Conservation (phyloP, 2,797 vertebrate species). For the Phrynocephalus vlangalii region DNA sequence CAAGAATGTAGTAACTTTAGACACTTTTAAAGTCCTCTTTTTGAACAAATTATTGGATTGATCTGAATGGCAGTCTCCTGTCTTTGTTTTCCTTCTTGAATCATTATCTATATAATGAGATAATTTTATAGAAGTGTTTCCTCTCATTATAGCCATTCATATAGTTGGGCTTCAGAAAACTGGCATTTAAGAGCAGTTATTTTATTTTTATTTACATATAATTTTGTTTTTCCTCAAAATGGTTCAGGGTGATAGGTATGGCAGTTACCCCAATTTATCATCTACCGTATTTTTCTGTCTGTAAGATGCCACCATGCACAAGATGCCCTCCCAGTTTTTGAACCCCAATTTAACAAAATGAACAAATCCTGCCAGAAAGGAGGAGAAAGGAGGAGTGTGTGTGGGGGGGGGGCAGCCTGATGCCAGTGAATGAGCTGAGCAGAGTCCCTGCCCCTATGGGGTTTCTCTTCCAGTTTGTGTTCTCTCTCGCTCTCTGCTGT, state of each 20-base stretch:
- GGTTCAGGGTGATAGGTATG: not conserved
- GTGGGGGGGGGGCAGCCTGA: no score
- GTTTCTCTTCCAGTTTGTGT: no score
- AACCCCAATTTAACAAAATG: no score
- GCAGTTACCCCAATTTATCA: not conserved
- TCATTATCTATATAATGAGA: not conserved
- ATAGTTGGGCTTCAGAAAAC: not conserved
- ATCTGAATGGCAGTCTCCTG: no score
- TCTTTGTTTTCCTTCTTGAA: not conserved
- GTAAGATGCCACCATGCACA: no score
- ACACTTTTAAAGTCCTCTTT: not conserved
- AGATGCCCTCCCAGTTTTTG: no score
- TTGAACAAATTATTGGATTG: not conserved
- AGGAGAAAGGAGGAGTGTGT: no score
- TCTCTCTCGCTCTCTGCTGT: no score
- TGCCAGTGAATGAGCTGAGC: no score
- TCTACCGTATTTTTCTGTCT: not conserved
- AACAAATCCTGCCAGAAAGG: no score
- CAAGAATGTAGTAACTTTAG: not conserved
- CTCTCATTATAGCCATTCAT: not conserved
- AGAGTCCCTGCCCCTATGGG: no score
- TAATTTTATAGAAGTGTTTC: not conserved
- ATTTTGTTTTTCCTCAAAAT: no score
- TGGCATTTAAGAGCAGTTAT: not conserved
- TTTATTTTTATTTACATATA: not conserved